Evolutionary conservation across 2,797 vertebrate genomes (phyloP).

Genomic region (Clarias laeviceps): DNA sequence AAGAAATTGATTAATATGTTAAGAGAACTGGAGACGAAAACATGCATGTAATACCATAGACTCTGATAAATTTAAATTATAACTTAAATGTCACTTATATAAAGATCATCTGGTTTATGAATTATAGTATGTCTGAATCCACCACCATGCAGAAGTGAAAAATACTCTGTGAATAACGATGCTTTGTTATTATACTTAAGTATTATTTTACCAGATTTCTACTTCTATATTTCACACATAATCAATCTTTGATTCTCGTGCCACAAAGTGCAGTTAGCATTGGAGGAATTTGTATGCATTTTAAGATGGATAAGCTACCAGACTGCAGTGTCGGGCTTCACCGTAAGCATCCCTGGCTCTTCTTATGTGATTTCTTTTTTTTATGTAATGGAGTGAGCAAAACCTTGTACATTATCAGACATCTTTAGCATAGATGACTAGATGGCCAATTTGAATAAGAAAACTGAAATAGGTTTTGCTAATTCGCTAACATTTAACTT

Average conservation of each 20-base stretch:
- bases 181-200: background rate
- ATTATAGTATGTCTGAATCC: background rate
- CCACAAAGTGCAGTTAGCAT: background rate
- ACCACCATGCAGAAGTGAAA: background rate
- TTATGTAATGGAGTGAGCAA: background rate
- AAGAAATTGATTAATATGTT: slow-evolving; percentile 4
- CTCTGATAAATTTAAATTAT: background rate
- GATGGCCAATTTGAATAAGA: background rate
- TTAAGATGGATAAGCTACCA: background rate
- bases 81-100: background rate
- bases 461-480: background rate
- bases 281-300: background rate
- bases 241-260: background rate
- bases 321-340: background rate
- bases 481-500: background rate
- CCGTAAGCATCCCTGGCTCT: background rate
- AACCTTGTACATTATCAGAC: background rate
- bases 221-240: too few species aligned
- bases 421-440: background rate
- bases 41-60: background rate
- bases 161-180: background rate
- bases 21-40: background rate
- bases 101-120: background rate
- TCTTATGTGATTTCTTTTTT: background rate
- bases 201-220: background rate